Conservation (phyloP, 2,113 vertebrate genomes). For the Crotalus helleri region DNA sequence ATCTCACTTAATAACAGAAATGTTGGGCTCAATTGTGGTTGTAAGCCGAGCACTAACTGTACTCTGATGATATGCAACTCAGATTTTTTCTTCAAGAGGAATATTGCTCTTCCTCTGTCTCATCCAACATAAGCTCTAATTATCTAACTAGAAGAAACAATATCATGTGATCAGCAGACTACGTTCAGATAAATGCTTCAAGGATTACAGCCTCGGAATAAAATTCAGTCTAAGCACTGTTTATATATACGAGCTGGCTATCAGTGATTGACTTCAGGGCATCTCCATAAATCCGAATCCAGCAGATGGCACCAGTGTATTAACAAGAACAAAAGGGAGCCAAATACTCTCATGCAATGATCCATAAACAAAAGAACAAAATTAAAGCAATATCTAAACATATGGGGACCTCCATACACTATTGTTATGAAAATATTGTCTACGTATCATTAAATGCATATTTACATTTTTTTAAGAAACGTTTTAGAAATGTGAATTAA, state of each 20-base stretch:
- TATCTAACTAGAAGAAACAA: neutral
- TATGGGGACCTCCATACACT: neutral
- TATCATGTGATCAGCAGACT: neutral
- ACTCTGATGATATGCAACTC: neutral
- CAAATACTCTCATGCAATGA: neutral
- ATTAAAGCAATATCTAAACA: neutral
- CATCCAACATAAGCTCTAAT: neutral
- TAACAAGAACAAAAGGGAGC: neutral
- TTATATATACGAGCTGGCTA: neutral
- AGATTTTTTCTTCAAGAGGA: neutral
- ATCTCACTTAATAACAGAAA: neutral
- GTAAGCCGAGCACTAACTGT: neutral
- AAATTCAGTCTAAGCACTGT: neutral
- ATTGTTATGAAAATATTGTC: neutral
- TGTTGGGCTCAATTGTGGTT: neutral
- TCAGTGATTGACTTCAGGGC: neutral
- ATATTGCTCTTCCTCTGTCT: neutral
- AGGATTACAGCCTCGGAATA: neutral
- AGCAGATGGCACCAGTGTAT: constrained; percentile 23
- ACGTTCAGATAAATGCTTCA: neutral
- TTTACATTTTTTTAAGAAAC: neutral
- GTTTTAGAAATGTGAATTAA: neutral
- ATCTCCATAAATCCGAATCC: neutral
- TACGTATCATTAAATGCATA: neutral
- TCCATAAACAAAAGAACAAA: neutral